These are phyloP conservation scores for Drosophila ezoana DNA, from an alignment of 2,888 invertebrate genomes.

Conservation along the genomic window DNA sequence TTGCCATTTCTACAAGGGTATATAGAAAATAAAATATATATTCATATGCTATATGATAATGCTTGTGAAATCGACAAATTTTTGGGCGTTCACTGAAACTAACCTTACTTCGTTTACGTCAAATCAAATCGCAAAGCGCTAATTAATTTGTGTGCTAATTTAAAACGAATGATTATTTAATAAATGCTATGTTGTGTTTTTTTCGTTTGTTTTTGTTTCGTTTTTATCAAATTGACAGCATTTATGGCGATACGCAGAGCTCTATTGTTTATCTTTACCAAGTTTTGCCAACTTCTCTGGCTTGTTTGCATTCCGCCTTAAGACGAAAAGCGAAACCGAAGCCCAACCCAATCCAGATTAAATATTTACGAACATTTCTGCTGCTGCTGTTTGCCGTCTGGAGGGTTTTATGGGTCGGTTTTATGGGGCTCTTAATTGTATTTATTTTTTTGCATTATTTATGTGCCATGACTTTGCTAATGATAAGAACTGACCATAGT, in stretches of 20 bases:
- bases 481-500: slow-evolving; percentile 37
- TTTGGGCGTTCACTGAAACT: neutral
- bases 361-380: slow-evolving; percentile 24
- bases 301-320: slow-evolving; percentile 7
- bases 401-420: neutral
- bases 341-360: slow-evolving; percentile 3
- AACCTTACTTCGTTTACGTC: slow-evolving; percentile 24
- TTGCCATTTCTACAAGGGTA: neutral
- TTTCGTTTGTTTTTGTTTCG: slow-evolving; percentile 1
- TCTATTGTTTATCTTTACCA: slow-evolving; percentile 27
- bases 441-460: slow-evolving; percentile 13
- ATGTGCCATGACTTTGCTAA: slow-evolving; percentile 11
- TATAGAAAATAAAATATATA: neutral
- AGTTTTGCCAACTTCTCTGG: slow-evolving; percentile 25
- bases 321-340: neutral
- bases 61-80: neutral
- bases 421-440: slow-evolving; percentile 8
- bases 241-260: slow-evolving; percentile 26
- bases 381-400: neutral
- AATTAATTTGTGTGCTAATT: slow-evolving; percentile 50
- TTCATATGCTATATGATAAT: neutral
- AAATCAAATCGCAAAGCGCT: slow-evolving; percentile 18
- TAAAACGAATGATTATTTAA: slow-evolving; percentile 38
- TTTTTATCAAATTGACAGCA: slow-evolving; percentile 44
- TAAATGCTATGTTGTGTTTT: slow-evolving; percentile 21